These are phyloP conservation scores for Cheilinus undulatus DNA, from an alignment of 2,113 vertebrate genomes.

Conservation along the genomic window DNA sequence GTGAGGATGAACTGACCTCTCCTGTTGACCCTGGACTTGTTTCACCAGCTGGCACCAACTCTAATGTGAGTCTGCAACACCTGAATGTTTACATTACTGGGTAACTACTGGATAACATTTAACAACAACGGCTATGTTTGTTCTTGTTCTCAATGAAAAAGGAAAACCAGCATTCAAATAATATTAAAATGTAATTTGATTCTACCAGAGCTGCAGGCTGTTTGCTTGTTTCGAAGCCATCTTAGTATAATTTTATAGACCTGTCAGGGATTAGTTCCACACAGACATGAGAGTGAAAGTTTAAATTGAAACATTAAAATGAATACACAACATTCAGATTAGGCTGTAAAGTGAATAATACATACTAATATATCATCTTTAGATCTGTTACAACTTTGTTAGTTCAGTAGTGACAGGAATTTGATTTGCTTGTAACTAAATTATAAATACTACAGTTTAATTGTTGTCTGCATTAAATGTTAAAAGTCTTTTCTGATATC, in stretches of 20 bases:
- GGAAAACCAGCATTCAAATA: not conserved
- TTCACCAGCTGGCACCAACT: constrained; percentile 79
- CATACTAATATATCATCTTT: not conserved
- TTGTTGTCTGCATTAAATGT: not conserved
- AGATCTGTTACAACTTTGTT: not conserved
- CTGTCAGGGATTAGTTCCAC: not conserved
- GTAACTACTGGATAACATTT: not conserved
- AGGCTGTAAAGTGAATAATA: not conserved
- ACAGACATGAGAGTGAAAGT: not conserved
- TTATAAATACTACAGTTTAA: not conserved
- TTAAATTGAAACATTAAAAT: not conserved
- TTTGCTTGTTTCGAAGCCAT: not conserved
- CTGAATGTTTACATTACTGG: too few relatives aligned
- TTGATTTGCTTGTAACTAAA: not conserved
- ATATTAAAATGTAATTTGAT: not conserved
- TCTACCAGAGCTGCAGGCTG: not conserved
- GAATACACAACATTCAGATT: not conserved
- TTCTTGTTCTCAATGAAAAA: constrained; percentile 1
- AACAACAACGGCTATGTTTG: not conserved
- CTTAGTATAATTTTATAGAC: not conserved
- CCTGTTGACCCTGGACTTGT: constrained; percentile 65
- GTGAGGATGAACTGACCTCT: constrained; percentile 75
- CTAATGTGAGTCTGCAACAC: constrained; percentile 75
- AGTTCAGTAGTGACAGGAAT: not conserved
- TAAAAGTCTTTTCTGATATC: constrained; percentile 57